Percentiles rank a stretch among this genome's conserved stretches.
phyloP scores from a whole-genome alignment of 2,113 vertebrate species.

The Phocoena phocoena region DNA sequence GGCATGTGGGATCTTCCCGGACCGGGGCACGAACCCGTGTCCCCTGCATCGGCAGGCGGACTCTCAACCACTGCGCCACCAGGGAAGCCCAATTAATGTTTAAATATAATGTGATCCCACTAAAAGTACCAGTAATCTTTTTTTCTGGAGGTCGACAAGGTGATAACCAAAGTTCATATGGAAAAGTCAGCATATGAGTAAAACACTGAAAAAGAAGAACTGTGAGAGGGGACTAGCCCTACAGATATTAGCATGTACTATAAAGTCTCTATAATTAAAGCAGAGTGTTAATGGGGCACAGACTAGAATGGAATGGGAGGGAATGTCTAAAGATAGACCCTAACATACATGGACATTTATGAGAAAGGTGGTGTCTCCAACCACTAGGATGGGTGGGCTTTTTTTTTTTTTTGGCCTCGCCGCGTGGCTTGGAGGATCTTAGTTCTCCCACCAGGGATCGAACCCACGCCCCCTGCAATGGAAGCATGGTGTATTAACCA shows the following conservation, averaged over 20 bases:
- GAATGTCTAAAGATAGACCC: not conserved
- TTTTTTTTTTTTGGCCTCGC: no score
- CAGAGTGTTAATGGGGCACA: not conserved
- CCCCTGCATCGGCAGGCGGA: no score
- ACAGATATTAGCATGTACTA: not conserved
- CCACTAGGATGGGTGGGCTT: not conserved
- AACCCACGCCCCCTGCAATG: no score
- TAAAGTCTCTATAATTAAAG: not conserved
- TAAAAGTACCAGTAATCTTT: not conserved
- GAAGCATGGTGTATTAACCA: no score
- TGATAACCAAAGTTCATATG: not conserved
- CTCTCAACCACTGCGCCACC: no score
- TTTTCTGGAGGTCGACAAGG: not conserved
- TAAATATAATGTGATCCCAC: not conserved
- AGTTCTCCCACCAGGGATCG: no score
- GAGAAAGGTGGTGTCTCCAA: not conserved
- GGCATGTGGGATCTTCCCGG: no score
- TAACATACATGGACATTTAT: not conserved
- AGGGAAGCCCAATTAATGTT: not conserved
- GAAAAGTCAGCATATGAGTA: not conserved
- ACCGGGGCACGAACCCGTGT: no score
- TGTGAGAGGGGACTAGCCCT: not conserved
- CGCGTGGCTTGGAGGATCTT: no score
- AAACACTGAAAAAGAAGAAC: not conserved
- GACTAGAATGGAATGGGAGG: not conserved